Conservation (phyloP, 2,888 invertebrate genomes). For the Eucera pruinosa region DNA sequence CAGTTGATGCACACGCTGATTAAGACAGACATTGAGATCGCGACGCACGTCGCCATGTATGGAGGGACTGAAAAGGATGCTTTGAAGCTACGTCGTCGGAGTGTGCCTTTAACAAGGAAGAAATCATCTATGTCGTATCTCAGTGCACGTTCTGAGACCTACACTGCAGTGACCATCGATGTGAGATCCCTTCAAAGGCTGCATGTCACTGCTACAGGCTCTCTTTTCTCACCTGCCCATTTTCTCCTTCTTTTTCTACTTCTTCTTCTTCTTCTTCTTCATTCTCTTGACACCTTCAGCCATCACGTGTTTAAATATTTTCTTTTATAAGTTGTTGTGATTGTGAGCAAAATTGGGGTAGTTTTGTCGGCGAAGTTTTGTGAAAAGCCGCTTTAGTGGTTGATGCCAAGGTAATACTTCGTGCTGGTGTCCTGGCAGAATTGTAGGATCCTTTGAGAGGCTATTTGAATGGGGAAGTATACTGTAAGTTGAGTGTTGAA, state of each 20-base stretch:
- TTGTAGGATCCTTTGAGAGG: no score
- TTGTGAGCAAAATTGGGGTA: no score
- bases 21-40: slow-evolving; percentile 90
- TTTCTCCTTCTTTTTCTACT: slow-evolving; percentile 31
- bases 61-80: slow-evolving; percentile 83
- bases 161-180: slow-evolving; percentile 82
- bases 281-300: no score
- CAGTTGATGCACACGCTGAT: slow-evolving; percentile 92
- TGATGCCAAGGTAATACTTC: no score
- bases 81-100: slow-evolving; percentile 81
- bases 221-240: slow-evolving; percentile 42
- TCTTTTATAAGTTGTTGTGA: no score
- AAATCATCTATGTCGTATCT: slow-evolving; percentile 84
- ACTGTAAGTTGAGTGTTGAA: no score
- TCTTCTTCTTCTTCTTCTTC: slow-evolving; percentile 10
- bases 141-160: slow-evolving; percentile 83
- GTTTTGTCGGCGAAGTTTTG: no score
- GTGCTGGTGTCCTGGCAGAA: no score
- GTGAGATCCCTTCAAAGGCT: slow-evolving; percentile 80
- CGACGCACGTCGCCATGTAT: slow-evolving; percentile 85
- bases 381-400: no score
- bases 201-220: slow-evolving; percentile 71
- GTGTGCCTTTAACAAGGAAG: slow-evolving; percentile 83
- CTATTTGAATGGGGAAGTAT: no score
- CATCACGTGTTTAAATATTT: no score